phyloP scores from a whole-genome alignment of 2,888 invertebrate species.

The Thereva nobilitata region DNA sequence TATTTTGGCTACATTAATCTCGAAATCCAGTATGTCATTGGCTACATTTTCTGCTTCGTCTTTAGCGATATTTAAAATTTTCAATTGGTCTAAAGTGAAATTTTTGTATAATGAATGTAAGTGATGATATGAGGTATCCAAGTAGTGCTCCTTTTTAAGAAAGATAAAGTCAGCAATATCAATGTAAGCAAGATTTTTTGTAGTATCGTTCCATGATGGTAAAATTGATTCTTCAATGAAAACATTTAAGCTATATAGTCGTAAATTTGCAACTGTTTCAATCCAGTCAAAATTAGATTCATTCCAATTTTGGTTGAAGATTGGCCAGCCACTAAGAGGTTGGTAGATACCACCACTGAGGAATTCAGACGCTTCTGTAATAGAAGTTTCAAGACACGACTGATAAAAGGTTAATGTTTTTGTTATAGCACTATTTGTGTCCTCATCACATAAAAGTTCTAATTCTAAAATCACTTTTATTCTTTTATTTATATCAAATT shows the following conservation, averaged over 20 bases:
- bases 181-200: slow-evolving; percentile 7
- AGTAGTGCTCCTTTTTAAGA: not conserved
- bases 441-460: not conserved
- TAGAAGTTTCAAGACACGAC: slow-evolving; percentile 14
- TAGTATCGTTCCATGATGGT: slow-evolving; percentile 13
- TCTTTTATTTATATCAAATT: slow-evolving; percentile 12
- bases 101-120: slow-evolving; percentile 1
- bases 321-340: not conserved
- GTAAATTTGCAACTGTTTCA: not conserved
- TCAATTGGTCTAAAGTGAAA: slow-evolving; percentile 7
- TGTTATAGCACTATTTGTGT: not conserved
- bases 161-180: slow-evolving; percentile 13
- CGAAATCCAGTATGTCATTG: slow-evolving; percentile 12
- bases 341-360: too few relatives aligned
- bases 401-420: slow-evolving; percentile 13
- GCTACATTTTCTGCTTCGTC: not conserved
- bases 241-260: slow-evolving; percentile 11
- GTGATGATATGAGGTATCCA: slow-evolving; percentile 1
- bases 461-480: slow-evolving; percentile 1
- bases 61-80: not conserved
- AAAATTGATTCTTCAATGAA: slow-evolving; percentile 14
- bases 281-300: slow-evolving; percentile 1
- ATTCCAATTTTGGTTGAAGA: not conserved
- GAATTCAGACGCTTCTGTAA: not conserved
- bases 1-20: slow-evolving; percentile 15